Evolutionary conservation across 2,797 vertebrate species (phyloP).

Genomic region (Platalea minor): DNA sequence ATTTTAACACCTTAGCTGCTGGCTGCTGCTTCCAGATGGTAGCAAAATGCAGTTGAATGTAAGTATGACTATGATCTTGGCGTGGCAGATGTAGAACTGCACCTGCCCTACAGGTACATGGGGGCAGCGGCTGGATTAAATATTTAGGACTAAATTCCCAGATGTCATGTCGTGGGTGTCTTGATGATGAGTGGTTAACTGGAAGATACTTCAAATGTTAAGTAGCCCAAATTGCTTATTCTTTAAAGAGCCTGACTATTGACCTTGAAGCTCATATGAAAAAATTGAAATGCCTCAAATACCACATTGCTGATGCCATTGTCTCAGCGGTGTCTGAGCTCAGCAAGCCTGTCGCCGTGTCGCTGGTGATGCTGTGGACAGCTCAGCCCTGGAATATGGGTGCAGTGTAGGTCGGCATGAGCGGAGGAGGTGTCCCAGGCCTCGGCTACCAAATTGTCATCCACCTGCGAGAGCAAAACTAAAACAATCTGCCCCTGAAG

Average conservation of each 20-base stretch:
- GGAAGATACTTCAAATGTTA: background rate
- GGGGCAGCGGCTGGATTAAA: background rate
- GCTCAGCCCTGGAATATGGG: background rate
- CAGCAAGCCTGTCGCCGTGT: background rate
- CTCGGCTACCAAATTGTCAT: background rate
- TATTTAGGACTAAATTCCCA: background rate
- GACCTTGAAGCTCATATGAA: background rate
- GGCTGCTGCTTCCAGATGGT: background rate
- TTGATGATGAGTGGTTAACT: background rate
- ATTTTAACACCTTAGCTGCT: background rate
- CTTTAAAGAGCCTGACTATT: background rate
- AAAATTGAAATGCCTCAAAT: background rate
- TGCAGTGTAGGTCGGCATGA: accelerated
- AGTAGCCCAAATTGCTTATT: background rate
- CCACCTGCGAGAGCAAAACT: background rate
- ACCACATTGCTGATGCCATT: background rate
- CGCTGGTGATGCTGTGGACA: accelerated
- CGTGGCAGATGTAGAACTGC: background rate
- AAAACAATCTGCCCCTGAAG: background rate
- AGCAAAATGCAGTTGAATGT: background rate
- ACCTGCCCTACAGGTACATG: background rate
- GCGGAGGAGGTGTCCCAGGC: background rate
- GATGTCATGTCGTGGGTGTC: background rate
- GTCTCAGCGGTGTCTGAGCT: background rate
- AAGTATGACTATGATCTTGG: background rate